Base-by-base conservation (phyloP, 2,113 vertebrate species). In the Petaurus breviceps region DNA sequence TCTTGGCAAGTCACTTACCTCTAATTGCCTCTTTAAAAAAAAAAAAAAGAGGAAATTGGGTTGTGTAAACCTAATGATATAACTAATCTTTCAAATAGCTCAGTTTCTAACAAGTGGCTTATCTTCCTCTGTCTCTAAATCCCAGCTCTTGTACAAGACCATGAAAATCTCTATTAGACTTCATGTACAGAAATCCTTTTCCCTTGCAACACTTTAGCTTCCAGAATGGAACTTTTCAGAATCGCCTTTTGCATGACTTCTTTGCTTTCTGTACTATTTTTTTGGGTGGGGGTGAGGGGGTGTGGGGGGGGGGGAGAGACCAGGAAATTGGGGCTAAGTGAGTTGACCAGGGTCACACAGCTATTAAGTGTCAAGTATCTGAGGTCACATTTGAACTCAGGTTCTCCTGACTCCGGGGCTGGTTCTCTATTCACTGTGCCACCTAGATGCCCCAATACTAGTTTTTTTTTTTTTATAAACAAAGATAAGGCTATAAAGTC, bases 171-270 rank as follows among this genome's bases (percentile, higher is more conserved):
- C 46, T 50, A 6, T 37, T 51, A 37, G 37, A 84, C 37, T 19
- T 31, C 5, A 0, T 51, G 8, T 23, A 3, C 2, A 77, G 0
- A 1, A 0, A 7, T 12, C 37, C 51, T 28, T 47, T 84, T 84
- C 68, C 37, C 16, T 22, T 84, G n/a, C 43, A 84, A n/a, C n/a
- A 43, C n/a, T 43, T 84, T 22, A 84, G 14, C 19, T 37, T 47
- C 23, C 7, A 3, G 55, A 84, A 91, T 28, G 1, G 28, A 26
- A 0, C 24, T 89, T 54, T 91, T 53, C 43, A 9, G 3, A 19
- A 14, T 25, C 31, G 1, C 53, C 9, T 92, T 93, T 90, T 23
- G 2, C 0, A 0, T 31, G 8, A 9, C 1, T 14, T 0, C 9
- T 22, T 52, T 7, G 16, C 23, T 26, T 22, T 1, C 47, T 25